A percentile compares a stretch with the other conserved stretches of the same genome.
These are phyloP conservation scores for Leptosomus discolor DNA, from an alignment of 2,113 vertebrate genomes.

Conservation along the genomic window DNA sequence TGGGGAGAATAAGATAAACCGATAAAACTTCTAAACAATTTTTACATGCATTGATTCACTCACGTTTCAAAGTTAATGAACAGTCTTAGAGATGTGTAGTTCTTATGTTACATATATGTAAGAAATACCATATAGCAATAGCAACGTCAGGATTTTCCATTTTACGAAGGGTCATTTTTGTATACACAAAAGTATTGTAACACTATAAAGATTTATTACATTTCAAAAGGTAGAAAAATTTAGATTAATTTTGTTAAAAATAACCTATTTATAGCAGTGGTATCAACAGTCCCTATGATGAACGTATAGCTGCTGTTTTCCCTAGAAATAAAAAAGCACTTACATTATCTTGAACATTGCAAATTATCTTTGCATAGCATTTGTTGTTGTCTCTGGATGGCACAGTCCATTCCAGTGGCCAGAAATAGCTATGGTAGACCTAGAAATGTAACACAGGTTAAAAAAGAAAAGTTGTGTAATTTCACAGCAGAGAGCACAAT, in stretches of 20 bases:
- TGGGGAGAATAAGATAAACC: background rate
- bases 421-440: conserved; percentile 85
- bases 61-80: background rate
- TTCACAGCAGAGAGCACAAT: background rate
- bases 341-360: conserved; percentile 77
- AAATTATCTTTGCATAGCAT: conserved; percentile 86
- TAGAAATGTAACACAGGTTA: conserved; percentile 45
- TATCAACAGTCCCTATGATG: background rate
- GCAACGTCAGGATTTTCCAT: background rate
- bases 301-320: background rate
- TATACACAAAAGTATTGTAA: background rate
- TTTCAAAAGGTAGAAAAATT: background rate
- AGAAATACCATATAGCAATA: background rate
- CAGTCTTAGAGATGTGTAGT: background rate
- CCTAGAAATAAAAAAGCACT: conserved; percentile 12
- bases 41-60: background rate
- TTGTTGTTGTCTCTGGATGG: conserved; percentile 82
- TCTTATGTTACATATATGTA: background rate
- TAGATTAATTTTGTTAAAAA: background rate
- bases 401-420: conserved; percentile 85
- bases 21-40: background rate
- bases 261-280: background rate
- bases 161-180: background rate
- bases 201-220: background rate
- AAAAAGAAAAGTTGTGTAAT: background rate